phyloP scores from a whole-genome alignment of 2,888 invertebrate species.

The Proisotoma minuta region DNA sequence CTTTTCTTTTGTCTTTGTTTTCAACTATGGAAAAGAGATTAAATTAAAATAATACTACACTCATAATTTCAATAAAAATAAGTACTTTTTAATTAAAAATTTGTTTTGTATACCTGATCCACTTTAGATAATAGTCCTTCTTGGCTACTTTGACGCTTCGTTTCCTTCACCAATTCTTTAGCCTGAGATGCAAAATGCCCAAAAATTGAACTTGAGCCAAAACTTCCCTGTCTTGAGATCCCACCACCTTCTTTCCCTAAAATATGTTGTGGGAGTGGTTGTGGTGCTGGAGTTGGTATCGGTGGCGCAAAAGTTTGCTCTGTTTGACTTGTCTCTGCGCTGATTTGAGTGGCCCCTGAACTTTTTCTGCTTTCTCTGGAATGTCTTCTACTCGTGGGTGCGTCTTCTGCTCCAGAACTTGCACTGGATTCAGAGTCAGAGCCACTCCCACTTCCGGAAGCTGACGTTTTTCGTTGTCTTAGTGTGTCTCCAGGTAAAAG shows the following conservation, averaged over 20 bases:
- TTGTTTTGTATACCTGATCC: slow-evolving; percentile 74
- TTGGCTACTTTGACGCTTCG: slow-evolving; percentile 81
- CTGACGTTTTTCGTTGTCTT: slow-evolving; percentile 30
- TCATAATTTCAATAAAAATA: slow-evolving; percentile 26
- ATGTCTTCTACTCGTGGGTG: slow-evolving; percentile 32
- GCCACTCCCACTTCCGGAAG: slow-evolving; percentile 44
- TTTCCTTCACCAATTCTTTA: slow-evolving; percentile 80
- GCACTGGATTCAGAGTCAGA: slow-evolving; percentile 46
- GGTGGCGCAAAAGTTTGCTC: neutral
- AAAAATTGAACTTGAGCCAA: slow-evolving; percentile 60
- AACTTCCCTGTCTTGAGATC: slow-evolving; percentile 44
- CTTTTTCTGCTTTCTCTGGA: slow-evolving; percentile 35
- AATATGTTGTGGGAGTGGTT: slow-evolving; percentile 55
- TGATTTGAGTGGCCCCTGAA: slow-evolving; percentile 10
- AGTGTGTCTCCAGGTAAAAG: slow-evolving; percentile 70
- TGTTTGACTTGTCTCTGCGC: neutral
- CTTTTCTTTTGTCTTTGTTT: slow-evolving; percentile 63
- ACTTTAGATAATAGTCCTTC: slow-evolving; percentile 78
- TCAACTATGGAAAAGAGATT: slow-evolving; percentile 52
- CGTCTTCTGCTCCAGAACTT: slow-evolving; percentile 50
- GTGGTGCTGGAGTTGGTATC: slow-evolving; percentile 55
- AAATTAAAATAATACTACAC: neutral
- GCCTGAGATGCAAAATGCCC: slow-evolving; percentile 85
- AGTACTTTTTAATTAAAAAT: slow-evolving; percentile 46
- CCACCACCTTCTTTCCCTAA: slow-evolving; percentile 54